These are phyloP conservation scores for Drosophila hamatofila DNA, from an alignment of 2,888 invertebrate genomes.

Conservation along the genomic window DNA sequence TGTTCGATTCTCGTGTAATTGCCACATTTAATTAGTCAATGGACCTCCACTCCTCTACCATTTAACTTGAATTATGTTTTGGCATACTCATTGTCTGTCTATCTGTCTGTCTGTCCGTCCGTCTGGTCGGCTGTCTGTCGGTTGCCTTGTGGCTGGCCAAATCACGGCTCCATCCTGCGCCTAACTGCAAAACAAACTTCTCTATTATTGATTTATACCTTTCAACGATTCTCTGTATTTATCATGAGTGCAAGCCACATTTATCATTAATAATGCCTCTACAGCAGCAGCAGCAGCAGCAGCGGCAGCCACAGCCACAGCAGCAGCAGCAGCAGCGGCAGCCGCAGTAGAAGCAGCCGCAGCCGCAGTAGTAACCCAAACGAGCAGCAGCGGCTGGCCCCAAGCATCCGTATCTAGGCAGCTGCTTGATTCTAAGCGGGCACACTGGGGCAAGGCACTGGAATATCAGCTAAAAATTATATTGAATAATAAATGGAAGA, in stretches of 20 bases:
- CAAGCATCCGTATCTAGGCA: conserved; percentile 67
- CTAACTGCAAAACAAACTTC: conserved; percentile 81
- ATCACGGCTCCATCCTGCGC: conserved; percentile 72
- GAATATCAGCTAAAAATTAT: not conserved
- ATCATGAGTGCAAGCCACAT: conserved; percentile 85
- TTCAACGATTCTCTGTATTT: conserved; percentile 86
- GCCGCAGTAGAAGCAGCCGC: conserved; percentile 39
- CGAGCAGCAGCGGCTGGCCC: conserved; percentile 57
- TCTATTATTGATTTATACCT: conserved; percentile 85
- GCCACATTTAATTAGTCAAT: conserved; percentile 70
- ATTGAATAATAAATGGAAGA: not conserved
- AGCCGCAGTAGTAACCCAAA: conserved; percentile 69
- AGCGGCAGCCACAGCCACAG: conserved; percentile 36
- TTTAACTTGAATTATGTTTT: conserved; percentile 77
- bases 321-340: conserved; percentile 51
- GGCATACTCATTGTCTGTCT: conserved; percentile 78
- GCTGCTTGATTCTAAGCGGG: conserved; percentile 63
- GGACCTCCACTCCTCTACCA: conserved; percentile 23
- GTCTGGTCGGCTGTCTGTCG: not conserved
- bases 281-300: conserved; percentile 6
- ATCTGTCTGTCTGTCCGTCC: conserved; percentile 17
- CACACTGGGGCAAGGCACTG: conserved; percentile 48
- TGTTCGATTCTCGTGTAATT: conserved; percentile 38
- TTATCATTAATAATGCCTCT: conserved; percentile 84
- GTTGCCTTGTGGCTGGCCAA: conserved; percentile 31